phyloP scores from a whole-genome alignment of 1,140 invertebrate genomes.

The Arctopsyche grandis region DNA sequence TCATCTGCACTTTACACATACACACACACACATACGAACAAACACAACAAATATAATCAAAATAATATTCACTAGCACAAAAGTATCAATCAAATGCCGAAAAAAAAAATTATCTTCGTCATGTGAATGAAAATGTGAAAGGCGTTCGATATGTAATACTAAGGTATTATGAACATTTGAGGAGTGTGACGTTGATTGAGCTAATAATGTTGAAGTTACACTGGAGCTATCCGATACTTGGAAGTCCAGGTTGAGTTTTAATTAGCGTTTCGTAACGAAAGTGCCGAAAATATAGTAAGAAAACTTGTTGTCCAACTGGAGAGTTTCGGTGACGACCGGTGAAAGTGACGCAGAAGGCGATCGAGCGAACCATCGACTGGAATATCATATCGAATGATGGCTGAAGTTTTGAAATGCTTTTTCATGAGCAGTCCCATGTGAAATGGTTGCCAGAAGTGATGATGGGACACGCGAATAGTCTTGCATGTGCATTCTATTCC shows the following conservation, averaged over 20 bases:
- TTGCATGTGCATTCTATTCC: too few species aligned
- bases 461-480: neutral
- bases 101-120: neutral
- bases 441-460: neutral
- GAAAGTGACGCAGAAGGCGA: conserved; percentile 18
- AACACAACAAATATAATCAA: neutral
- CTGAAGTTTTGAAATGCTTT: neutral
- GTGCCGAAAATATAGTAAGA: too few species aligned
- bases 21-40: neutral
- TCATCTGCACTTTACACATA: neutral
- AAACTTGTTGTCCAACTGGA: neutral
- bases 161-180: neutral
- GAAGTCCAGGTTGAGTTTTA: neutral
- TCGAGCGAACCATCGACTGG: neutral
- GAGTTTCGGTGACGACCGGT: conserved; percentile 22
- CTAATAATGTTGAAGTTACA: neutral
- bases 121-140: neutral
- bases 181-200: neutral
- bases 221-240: too few species aligned
- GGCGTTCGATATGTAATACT: neutral
- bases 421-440: neutral
- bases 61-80: neutral
- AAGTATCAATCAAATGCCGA: neutral
- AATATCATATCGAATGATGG: neutral
- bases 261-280: neutral